These are phyloP conservation scores for Metridium senile DNA, from an alignment of 92 coral and sea anemone genomes.

Conservation along the genomic window DNA sequence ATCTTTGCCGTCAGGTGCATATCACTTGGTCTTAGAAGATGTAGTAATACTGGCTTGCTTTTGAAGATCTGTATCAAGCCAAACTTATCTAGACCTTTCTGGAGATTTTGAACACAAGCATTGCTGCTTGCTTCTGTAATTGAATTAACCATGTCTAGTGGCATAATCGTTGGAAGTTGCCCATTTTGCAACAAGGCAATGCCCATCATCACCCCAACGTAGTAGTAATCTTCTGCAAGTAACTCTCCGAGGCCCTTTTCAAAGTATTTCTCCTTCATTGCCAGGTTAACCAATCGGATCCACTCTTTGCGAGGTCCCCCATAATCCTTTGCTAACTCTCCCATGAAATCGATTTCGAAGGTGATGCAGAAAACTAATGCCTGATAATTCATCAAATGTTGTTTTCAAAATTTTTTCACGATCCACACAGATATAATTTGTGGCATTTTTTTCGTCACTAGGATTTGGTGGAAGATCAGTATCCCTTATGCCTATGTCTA, in stretches of 20 bases:
- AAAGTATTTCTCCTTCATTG: conserved; percentile 48
- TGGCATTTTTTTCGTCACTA: conserved; percentile 17
- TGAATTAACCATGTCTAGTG: conserved; percentile 40
- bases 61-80: conserved; percentile 43
- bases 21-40: conserved; percentile 56
- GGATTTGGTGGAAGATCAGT: background rate
- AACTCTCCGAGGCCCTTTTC: conserved; percentile 35
- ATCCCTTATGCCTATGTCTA: conserved; percentile 27
- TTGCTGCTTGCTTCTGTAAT: conserved; percentile 15
- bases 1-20: conserved; percentile 39
- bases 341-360: conserved; percentile 64
- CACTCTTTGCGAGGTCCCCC: conserved; percentile 62
- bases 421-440: conserved; percentile 62
- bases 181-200: conserved; percentile 55
- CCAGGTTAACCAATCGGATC: conserved; percentile 45
- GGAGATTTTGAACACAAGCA: conserved; percentile 47
- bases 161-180: conserved; percentile 46
- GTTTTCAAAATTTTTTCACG: conserved; percentile 49
- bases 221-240: conserved; percentile 31
- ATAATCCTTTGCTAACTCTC: conserved; percentile 54
- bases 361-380: conserved; percentile 34
- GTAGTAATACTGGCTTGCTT: conserved; percentile 55
- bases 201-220: conserved; percentile 53
- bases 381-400: conserved; percentile 55
- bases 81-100: conserved; percentile 55